Evolutionary conservation across 2,888 invertebrate genomes (phyloP).

Genomic region (Thymelicus lineola): DNA sequence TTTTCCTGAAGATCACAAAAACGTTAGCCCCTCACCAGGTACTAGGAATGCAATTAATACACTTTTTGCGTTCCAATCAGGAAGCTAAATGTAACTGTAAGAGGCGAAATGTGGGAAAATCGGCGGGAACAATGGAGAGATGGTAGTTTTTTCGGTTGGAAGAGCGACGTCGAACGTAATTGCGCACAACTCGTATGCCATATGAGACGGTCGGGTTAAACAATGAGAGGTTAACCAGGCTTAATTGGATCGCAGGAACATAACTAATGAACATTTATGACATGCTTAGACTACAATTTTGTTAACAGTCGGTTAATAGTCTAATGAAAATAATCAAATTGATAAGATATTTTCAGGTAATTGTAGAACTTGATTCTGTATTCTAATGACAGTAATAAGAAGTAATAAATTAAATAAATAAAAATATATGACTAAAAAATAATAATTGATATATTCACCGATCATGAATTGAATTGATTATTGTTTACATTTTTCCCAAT

Average conservation of each 20-base stretch:
- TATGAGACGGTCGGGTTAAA: conserved; percentile 55
- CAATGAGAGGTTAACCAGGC: conserved; percentile 25
- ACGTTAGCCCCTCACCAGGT: conserved; percentile 55
- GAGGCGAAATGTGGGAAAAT: conserved; percentile 82
- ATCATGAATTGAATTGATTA: no score
- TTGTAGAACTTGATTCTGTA: no score
- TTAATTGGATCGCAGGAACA: background rate
- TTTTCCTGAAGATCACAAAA: conserved; percentile 62
- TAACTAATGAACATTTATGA: background rate
- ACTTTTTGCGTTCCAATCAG: conserved; percentile 76
- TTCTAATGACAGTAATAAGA: no score
- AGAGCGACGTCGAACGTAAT: conserved; percentile 80
- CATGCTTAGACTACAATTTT: no score
- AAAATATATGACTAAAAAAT: no score
- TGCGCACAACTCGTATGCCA: conserved; percentile 69
- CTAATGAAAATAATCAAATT: no score
- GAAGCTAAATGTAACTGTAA: conserved; percentile 80
- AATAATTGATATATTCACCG: no score
- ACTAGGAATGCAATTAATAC: conserved; percentile 77
- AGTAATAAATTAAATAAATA: no score
- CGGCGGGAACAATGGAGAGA: conserved; percentile 76
- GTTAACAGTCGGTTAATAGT: background rate
- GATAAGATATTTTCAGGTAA: no score
- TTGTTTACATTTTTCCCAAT: background rate
- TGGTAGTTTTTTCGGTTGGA: conserved; percentile 77